A percentile compares a stretch with the other conserved stretches of the same genome.
Evolutionary conservation across 1,140 invertebrate species (phyloP).

Genomic region (Calliopsis andreniformis): DNA sequence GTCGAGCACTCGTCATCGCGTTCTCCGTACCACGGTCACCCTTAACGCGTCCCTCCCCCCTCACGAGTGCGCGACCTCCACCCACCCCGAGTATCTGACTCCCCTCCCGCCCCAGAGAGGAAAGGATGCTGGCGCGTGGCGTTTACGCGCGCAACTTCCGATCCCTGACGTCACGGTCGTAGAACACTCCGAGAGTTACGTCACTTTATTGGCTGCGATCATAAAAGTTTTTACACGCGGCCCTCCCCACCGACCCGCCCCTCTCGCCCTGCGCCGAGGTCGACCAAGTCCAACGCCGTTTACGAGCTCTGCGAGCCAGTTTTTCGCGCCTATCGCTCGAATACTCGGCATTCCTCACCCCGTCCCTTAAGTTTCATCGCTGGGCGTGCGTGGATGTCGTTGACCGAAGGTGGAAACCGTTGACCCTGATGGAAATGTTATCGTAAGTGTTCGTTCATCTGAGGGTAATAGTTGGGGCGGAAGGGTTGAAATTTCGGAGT

Average conservation of each 20-base stretch:
- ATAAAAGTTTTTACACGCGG: constrained; percentile 80
- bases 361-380: not conserved
- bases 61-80: constrained; percentile 44
- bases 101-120: constrained; percentile 15
- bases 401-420: not conserved
- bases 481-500: too few species aligned
- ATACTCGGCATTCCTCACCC: not conserved
- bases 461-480: too few species aligned
- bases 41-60: constrained; percentile 39
- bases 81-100: constrained; percentile 33
- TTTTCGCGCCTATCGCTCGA: not conserved
- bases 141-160: constrained; percentile 76
- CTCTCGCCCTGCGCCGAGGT: not conserved
- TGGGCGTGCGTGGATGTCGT: not conserved
- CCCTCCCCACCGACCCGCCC: constrained; percentile 65
- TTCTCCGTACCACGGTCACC: constrained; percentile 48
- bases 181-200: constrained; percentile 75
- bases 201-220: constrained; percentile 81
- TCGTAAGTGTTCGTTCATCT: too few species aligned
- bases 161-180: constrained; percentile 73
- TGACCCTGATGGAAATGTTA: too few species aligned
- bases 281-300: not conserved
- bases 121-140: constrained; percentile 67
- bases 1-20: not conserved
- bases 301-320: constrained; percentile 21